phyloP scores from a whole-genome alignment of 2,797 vertebrate genomes.

The Thaleichthys pacificus region DNA sequence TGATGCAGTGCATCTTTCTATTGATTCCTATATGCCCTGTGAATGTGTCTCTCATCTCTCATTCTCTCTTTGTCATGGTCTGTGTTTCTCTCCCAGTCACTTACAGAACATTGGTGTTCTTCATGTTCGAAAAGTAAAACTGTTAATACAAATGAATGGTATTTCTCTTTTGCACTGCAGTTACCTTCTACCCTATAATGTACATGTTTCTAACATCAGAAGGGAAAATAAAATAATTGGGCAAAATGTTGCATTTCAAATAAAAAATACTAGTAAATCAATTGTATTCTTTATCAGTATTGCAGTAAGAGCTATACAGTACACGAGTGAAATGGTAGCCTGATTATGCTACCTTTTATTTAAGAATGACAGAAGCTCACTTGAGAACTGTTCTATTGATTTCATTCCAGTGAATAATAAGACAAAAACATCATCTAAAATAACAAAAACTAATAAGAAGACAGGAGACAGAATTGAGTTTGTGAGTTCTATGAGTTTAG shows the following conservation, averaged over 20 bases:
- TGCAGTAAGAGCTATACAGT: not conserved
- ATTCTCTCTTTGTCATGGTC: slow-evolving; percentile 21
- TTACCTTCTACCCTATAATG: not conserved
- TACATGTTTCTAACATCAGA: slow-evolving; percentile 14
- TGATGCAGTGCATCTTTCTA: slow-evolving; percentile 3
- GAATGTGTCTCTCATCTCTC: not conserved
- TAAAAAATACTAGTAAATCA: too few relatives aligned
- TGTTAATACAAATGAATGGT: not conserved
- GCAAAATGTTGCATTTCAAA: too few relatives aligned
- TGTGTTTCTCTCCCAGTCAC: not conserved
- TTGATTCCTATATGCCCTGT: not conserved
- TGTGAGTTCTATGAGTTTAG: slow-evolving; percentile 14
- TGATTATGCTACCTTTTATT: not conserved
- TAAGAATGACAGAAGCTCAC: not conserved
- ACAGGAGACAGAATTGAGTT: slow-evolving; percentile 11
- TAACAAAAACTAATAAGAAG: slow-evolving; percentile 1
- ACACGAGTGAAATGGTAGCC: not conserved
- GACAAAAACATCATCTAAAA: not conserved
- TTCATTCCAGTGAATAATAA: not conserved
- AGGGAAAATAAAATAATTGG: not conserved
- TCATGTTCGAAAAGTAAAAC: not conserved
- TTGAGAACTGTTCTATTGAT: not conserved
- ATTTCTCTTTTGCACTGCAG: too few relatives aligned
- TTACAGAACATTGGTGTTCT: slow-evolving; percentile 2
- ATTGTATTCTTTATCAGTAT: too few relatives aligned